These are phyloP conservation scores for Linnaemya tessellans DNA, from an alignment of 2,888 invertebrate species.

Conservation along the genomic window DNA sequence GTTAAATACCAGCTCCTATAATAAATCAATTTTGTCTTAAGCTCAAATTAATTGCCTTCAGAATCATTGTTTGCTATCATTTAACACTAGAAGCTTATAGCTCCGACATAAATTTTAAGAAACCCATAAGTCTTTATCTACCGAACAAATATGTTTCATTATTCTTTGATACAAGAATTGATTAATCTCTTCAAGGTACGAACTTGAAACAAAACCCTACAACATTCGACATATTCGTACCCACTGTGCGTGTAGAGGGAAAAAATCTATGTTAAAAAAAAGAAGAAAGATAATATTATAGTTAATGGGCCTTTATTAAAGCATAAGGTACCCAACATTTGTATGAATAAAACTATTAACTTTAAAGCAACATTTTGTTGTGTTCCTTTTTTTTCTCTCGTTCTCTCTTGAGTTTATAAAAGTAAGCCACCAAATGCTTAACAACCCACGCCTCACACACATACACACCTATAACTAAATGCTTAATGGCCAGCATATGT, in stretches of 20 bases:
- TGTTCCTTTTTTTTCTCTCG: conserved; percentile 12
- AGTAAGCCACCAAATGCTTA: conserved; percentile 66
- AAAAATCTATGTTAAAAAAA: conserved; percentile 13
- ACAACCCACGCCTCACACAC: conserved; percentile 65
- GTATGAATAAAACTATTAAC: conserved; percentile 51
- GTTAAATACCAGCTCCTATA: neutral
- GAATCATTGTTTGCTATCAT: neutral
- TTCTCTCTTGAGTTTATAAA: conserved; percentile 26
- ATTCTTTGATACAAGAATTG: conserved; percentile 8
- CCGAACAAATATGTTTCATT: conserved; percentile 38
- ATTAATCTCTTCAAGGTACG: conserved; percentile 14
- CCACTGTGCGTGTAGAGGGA: conserved; percentile 49
- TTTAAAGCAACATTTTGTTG: conserved; percentile 1
- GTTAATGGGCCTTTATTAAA: conserved; percentile 71
- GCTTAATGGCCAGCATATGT: neutral
- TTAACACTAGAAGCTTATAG: conserved; percentile 41
- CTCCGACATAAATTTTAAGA: conserved; percentile 17
- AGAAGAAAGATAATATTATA: conserved; percentile 53
- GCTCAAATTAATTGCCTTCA: conserved; percentile 11
- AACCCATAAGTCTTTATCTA: conserved; percentile 14
- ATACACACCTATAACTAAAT: neutral
- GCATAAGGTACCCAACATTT: conserved; percentile 59
- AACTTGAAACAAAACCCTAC: conserved; percentile 3
- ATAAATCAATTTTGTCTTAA: neutral
- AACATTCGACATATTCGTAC: neutral